Evolutionary conservation across 64 coral and sea anemone genomes (phyloP).

Genomic region (Montipora cactus): DNA sequence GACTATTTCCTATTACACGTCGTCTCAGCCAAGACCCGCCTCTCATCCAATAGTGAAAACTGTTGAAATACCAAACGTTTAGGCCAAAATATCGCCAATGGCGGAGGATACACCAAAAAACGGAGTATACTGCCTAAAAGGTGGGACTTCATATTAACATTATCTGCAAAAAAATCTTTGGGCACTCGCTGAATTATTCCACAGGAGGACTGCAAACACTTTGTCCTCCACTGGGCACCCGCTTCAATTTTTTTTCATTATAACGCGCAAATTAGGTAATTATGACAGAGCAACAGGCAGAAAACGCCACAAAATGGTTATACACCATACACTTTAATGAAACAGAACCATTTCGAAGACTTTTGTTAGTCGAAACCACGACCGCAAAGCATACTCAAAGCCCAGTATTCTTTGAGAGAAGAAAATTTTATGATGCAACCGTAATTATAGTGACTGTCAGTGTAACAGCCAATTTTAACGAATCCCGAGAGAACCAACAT

Average conservation of each 20-base stretch:
- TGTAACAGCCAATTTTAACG: background rate
- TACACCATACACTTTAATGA: slow-evolving; percentile 2
- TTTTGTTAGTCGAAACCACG: background rate
- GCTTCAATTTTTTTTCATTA: background rate
- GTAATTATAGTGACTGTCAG: background rate
- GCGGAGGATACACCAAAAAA: background rate
- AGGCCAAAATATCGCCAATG: slow-evolving; percentile 8
- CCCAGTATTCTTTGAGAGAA: background rate
- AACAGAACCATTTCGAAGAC: background rate
- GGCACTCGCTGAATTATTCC: slow-evolving; percentile 3
- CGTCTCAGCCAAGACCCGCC: background rate
- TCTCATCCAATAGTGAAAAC: background rate
- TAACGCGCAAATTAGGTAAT: slow-evolving; percentile 2
- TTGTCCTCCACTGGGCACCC: background rate
- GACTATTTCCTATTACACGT: slow-evolving; percentile 2
- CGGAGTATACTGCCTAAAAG: background rate
- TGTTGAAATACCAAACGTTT: slow-evolving; percentile 1
- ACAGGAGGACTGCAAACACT: slow-evolving; percentile 8
- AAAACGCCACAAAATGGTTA: slow-evolving; percentile 15
- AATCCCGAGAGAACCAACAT: background rate
- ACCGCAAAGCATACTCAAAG: background rate
- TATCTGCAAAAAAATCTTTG: slow-evolving; percentile 13
- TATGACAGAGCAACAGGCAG: slow-evolving; percentile 17
- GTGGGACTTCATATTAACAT: background rate
- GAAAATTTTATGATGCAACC: background rate